Base-by-base conservation (phyloP, 2,113 vertebrate genomes). In the Perognathus longimembris region DNA sequence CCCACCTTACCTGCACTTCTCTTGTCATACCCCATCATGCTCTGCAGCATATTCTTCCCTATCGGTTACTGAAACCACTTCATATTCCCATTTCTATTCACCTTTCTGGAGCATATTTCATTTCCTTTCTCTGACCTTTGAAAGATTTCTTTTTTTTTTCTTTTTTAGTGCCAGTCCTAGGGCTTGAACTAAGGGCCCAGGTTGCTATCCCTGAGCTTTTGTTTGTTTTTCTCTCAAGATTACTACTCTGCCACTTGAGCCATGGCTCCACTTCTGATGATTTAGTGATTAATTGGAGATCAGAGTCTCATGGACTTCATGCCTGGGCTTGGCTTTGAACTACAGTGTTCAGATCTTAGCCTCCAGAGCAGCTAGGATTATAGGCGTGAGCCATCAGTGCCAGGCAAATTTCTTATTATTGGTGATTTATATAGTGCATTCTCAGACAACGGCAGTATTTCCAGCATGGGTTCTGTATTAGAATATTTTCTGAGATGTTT, bases 401-500 rank as follows among this genome's bases (percentile, higher is more conserved):
- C 17, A 6, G 45, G 45, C 45, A 45, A 7, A 45, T 32, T 67
- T 69, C 20, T 61, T 5, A 24, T 63, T 93, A 36, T 89, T 57
- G 14, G 1, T 40, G 40, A 85, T 69, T 18, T n/a, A 28, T 12
- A 70, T 22, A 42, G 5, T 67, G 34, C 10, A 32, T 34, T 74
- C 85, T 91, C 50, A 87, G 59, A 28, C 10, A 66, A 74, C 45
- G 6, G 42, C 26, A 11, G 12, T 54, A 1, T 84, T 42, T 32
- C 15, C 61, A 26, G 21, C 8, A 24, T 10, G 7, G 7, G 30
- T 40, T 69, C 2, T 45, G 32, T 88, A 26, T 22, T 75, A 54
- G 87, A 85, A 78, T 84, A 73, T 76, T 80, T 84, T 50, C 40
- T 10, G 76, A 75, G 75, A 83, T 5, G 81, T n/a, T 20, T 89